These are phyloP conservation scores for Prionailurus bengalensis DNA, from an alignment of 2,113 vertebrate species.

Conservation along the genomic window DNA sequence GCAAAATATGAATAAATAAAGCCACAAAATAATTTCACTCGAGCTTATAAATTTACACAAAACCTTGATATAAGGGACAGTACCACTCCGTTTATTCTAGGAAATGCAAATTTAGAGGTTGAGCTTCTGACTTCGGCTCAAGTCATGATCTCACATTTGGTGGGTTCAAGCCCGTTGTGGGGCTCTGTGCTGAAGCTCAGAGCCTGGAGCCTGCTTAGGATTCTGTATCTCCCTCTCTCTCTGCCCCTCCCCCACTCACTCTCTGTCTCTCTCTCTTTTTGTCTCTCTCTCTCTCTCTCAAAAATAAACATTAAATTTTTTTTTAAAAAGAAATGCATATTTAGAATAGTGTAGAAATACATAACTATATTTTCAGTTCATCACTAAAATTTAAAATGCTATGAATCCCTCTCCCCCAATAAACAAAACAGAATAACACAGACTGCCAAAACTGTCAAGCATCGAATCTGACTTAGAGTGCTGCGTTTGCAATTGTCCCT, in stretches of 20 bases:
- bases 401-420: neutral
- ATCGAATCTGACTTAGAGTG: neutral
- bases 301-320: too few species aligned
- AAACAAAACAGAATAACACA: neutral
- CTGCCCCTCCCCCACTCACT: too few species aligned
- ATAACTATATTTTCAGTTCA: neutral
- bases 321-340: neutral
- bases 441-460: neutral
- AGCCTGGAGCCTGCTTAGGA: too few species aligned
- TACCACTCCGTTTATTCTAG: neutral
- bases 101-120: neutral
- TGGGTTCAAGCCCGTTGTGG: too few species aligned
- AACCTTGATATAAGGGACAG: neutral
- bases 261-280: too few species aligned
- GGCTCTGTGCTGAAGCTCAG: too few species aligned
- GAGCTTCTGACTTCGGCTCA: too few species aligned
- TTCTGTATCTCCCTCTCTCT: too few species aligned
- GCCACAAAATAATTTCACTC: neutral
- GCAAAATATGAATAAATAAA: neutral
- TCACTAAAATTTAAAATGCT: neutral
- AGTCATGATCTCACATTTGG: too few species aligned
- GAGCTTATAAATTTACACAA: neutral
- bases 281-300: too few species aligned
- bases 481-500: neutral
- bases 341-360: neutral